Conservation (phyloP, 2,888 invertebrate genomes). For the Lymantria dispar region DNA sequence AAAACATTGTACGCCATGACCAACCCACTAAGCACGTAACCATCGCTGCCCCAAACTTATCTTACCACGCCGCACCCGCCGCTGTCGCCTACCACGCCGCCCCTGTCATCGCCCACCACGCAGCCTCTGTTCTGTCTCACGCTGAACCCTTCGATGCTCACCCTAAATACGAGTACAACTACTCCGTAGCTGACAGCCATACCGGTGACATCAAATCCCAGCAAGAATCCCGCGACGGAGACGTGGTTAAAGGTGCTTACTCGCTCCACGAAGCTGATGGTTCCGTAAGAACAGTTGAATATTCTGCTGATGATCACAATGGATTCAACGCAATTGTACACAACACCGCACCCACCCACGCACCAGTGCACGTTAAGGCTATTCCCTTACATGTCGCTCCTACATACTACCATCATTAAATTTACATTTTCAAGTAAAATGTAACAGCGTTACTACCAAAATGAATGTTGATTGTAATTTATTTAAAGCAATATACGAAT, state of each 20-base stretch:
- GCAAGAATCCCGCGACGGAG: slow-evolving; percentile 61
- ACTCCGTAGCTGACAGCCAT: slow-evolving; percentile 65
- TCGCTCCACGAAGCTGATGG: slow-evolving; percentile 64
- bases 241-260: slow-evolving; percentile 60
- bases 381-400: slow-evolving; percentile 18
- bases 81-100: slow-evolving; percentile 7
- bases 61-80: slow-evolving; percentile 17
- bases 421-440: not conserved
- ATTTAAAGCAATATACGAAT: slow-evolving; percentile 23
- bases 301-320: slow-evolving; percentile 60
- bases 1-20: slow-evolving; percentile 58
- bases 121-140: slow-evolving; percentile 45
- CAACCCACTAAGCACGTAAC: slow-evolving; percentile 34
- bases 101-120: slow-evolving; percentile 55
- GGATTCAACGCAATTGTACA: slow-evolving; percentile 44
- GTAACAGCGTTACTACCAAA: not conserved
- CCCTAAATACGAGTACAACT: slow-evolving; percentile 53
- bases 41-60: slow-evolving; percentile 22
- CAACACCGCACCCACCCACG: slow-evolving; percentile 32
- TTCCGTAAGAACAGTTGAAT: slow-evolving; percentile 60
- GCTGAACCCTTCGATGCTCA: slow-evolving; percentile 19
- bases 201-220: slow-evolving; percentile 67
- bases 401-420: slow-evolving; percentile 6
- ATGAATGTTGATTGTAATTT: slow-evolving; percentile 5
- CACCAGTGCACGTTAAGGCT: slow-evolving; percentile 23